Conservation (phyloP, 2,113 vertebrate genomes). For the Thymallus thymallus region DNA sequence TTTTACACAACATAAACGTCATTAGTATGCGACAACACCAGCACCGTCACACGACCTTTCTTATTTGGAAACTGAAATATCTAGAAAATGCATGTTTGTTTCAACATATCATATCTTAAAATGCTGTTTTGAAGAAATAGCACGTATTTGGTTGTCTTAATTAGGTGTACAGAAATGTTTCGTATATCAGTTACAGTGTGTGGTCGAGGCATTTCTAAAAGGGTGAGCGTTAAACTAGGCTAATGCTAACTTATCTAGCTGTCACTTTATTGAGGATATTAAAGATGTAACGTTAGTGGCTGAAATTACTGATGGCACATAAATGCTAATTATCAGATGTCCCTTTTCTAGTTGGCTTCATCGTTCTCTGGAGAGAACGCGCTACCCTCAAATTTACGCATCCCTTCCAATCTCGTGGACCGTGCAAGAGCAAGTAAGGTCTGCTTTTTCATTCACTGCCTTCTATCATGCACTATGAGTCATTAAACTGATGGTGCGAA, state of each 20-base stretch:
- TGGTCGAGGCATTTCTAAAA: conserved; percentile 42
- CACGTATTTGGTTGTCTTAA: not conserved
- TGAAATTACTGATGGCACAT: not conserved
- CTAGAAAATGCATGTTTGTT: not conserved
- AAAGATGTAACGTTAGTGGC: not conserved
- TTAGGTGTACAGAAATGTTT: conserved; percentile 50
- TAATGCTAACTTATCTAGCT: not conserved
- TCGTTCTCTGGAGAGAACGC: conserved; percentile 52
- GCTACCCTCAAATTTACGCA: conserved; percentile 70
- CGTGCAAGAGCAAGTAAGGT: conserved; percentile 60
- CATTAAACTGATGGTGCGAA: not conserved
- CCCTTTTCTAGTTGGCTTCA: conserved; percentile 61
- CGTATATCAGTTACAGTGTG: conserved; percentile 45
- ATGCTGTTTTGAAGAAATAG: not conserved
- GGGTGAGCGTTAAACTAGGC: conserved; percentile 53
- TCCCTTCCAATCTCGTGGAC: conserved; percentile 73
- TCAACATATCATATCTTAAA: not conserved
- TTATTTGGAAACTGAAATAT: not conserved
- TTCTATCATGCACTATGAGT: not conserved
- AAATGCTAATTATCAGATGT: not conserved
- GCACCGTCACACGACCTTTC: not conserved
- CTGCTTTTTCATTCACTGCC: not conserved
- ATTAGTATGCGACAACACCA: not conserved
- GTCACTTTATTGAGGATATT: not conserved
- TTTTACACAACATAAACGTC: not conserved